Evolutionary conservation across 2,888 invertebrate species (phyloP).

Genomic region (Philopedon plagiatum): DNA sequence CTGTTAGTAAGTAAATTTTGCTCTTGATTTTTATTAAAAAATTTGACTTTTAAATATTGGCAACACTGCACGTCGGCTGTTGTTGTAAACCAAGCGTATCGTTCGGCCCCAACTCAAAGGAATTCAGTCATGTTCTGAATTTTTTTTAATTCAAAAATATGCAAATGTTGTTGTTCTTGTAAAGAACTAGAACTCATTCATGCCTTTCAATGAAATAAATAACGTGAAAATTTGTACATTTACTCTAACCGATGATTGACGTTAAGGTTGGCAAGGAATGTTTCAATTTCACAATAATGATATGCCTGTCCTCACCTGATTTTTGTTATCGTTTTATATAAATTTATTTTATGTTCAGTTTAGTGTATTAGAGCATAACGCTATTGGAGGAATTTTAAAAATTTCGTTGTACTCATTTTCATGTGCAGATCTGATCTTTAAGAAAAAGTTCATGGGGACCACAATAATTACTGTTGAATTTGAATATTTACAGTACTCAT

Average conservation of each 20-base stretch:
- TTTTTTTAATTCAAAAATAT: conserved; percentile 16
- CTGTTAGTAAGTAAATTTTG: too few relatives aligned
- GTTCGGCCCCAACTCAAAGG: conserved; percentile 4
- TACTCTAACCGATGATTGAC: neutral
- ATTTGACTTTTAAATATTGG: neutral
- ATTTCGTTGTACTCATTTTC: too few relatives aligned
- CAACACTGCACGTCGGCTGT: neutral
- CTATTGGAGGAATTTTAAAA: too few relatives aligned
- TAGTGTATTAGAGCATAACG: too few relatives aligned
- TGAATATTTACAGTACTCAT: too few relatives aligned
- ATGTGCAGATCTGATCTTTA: too few relatives aligned
- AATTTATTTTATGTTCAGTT: neutral
- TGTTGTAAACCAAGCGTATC: conserved; percentile 3
- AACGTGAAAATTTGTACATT: conserved; percentile 2
- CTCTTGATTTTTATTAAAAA: too few relatives aligned
- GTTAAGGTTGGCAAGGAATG: neutral
- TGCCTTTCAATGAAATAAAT: conserved; percentile 2
- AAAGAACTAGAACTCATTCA: conserved; percentile 8
- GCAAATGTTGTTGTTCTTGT: neutral
- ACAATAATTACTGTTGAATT: too few relatives aligned
- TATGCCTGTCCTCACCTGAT: neutral
- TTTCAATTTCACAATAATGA: neutral
- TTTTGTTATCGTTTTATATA: neutral
- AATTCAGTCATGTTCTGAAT: conserved; percentile 11
- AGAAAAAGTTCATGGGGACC: too few relatives aligned